Percentiles rank a stretch among this genome's conserved stretches.
Evolutionary conservation across 2,113 vertebrate genomes (phyloP).

Genomic region (Kryptolebias marmoratus): DNA sequence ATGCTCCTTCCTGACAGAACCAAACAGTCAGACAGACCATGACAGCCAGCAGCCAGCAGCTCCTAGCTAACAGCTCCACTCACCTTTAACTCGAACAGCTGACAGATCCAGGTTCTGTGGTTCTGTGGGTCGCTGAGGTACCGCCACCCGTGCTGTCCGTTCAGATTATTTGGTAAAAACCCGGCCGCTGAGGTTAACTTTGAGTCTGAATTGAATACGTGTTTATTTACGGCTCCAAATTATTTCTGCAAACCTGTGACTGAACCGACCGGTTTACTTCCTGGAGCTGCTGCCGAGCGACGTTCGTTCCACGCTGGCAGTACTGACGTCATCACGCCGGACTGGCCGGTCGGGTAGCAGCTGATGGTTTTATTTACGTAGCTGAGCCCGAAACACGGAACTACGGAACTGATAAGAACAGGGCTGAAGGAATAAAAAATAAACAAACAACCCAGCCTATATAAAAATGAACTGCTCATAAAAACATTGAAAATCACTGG

Average conservation of each 20-base stretch:
- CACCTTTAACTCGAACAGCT: not conserved
- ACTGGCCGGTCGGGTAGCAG: not conserved
- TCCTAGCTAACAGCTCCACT: not conserved
- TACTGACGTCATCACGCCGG: conserved; percentile 48
- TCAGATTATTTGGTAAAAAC: not conserved
- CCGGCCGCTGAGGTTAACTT: not conserved
- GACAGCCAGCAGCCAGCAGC: no score
- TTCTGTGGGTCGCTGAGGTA: no score
- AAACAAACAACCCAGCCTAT: no score
- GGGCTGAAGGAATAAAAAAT: no score
- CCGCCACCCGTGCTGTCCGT: not conserved
- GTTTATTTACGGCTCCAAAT: not conserved
- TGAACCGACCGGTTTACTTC: conserved; percentile 57
- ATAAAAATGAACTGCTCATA: no score
- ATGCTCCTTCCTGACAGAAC: no score
- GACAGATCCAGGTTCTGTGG: not conserved
- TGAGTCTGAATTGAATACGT: not conserved
- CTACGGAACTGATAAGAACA: not conserved
- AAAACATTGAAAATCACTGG: no score
- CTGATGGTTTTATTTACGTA: not conserved
- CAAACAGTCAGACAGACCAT: no score
- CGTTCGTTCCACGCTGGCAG: conserved; percentile 74
- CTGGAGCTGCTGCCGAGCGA: conserved; percentile 38
- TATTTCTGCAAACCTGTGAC: not conserved
- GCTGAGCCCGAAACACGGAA: not conserved